Conservation (phyloP, 2,797 vertebrate genomes). For the Mormyrus hasselquistii region DNA sequence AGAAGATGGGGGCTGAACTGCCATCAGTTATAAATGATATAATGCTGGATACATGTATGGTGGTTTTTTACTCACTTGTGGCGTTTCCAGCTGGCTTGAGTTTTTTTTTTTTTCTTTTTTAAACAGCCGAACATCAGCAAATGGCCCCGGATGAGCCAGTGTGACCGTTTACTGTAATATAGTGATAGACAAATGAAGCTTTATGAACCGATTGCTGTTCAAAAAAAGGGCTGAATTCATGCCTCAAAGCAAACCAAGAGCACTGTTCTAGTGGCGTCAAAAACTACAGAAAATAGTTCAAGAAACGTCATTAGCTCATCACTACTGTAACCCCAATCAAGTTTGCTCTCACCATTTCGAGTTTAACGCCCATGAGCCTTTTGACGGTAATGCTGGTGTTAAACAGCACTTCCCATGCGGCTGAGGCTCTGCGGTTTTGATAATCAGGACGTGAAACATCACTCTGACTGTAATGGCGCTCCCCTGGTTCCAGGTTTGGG, state of each 20-base stretch:
- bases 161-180: not conserved
- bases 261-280: not conserved
- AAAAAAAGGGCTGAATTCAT: not conserved
- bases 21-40: not conserved
- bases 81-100: not conserved
- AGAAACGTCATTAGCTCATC: not conserved
- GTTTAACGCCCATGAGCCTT: not conserved
- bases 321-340: not conserved
- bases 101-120: not conserved
- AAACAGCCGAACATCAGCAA: not conserved
- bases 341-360: not conserved
- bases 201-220: not conserved
- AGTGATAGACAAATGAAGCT: not conserved
- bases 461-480: not conserved
- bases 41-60: not conserved
- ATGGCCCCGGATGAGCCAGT: not conserved
- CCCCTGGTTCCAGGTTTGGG: constrained; percentile 64
- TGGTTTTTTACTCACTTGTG: not conserved
- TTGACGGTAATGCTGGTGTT: not conserved
- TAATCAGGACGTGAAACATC: not conserved
- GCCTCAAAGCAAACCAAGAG: not conserved
- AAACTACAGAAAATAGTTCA: not conserved
- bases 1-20: not conserved
- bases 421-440: not conserved
- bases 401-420: not conserved